Evolutionary conservation across 2,888 invertebrate species (phyloP), one percentile per base, ranked within the genome.

Genomic region (Esperia sulphurella): DNA sequence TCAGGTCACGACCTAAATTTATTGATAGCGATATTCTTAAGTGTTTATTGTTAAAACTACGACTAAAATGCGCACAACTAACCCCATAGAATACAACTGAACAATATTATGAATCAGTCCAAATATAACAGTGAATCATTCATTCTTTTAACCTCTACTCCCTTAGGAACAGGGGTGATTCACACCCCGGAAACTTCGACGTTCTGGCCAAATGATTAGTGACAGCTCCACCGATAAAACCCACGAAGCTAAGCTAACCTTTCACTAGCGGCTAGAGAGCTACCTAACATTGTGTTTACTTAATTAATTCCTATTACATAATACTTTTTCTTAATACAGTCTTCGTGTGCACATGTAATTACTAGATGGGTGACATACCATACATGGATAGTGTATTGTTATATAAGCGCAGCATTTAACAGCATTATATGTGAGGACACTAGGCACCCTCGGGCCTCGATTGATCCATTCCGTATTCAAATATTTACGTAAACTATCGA

Each of bases 161-260:
- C 10, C n/a, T n/a, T 21, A 21, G 10, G 35, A 1, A n/a, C 6
- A n/a, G 35, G 35, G 35, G 10, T 35, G 35, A 35, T n/a, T 35
- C 35, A 35, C 35, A 2, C 8, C 35, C 35, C 35, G 40, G 40
- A 29, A 40, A 21, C n/a, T 14, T 45, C 40, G 33, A 8, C 10
- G 35, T n/a, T 41, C 41, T 28, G 14, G 33, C 13, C 28, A 41
- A 46, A 46, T 41, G 41, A 35, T 41, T 10, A 41, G 41, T 31
- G 46, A 41, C 46, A 45, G 40, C 8, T 14, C 13, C n/a, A 9
- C 14, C 40, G 45, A 40, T 45, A 45, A 46, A 28, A 33, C 10
- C 30, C 37, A 14, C 30, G 29, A 42, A 46, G 41, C 46, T 29
- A 47, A 47, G 29, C 12, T 46, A 46, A 46, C 41, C 46, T 46